Conservation (phyloP, 2,113 vertebrate species). For the Cephalopholis sonnerati region DNA sequence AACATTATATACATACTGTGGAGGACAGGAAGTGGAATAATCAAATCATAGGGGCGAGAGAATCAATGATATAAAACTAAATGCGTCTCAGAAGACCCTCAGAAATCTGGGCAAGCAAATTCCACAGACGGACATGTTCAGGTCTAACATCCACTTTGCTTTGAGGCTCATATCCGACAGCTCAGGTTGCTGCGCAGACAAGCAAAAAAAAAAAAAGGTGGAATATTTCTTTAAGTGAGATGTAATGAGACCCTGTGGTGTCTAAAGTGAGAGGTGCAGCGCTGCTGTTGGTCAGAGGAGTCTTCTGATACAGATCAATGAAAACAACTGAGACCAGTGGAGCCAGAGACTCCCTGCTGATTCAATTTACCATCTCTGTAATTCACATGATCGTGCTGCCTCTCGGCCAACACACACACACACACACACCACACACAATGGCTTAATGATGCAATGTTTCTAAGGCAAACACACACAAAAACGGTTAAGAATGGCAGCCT, state of each 20-base stretch:
- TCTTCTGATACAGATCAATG: slow-evolving; percentile 77
- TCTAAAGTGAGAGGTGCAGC: slow-evolving; percentile 45
- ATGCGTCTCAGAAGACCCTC: too few species aligned
- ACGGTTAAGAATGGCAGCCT: not conserved
- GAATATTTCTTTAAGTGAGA: slow-evolving; percentile 30
- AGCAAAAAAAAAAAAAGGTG: not conserved
- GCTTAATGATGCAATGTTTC: too few species aligned
- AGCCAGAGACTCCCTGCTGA: slow-evolving; percentile 79
- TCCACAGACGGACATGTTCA: not conserved
- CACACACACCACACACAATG: slow-evolving; percentile 29
- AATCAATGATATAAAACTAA: not conserved
- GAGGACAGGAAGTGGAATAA: not conserved
- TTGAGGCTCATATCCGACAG: not conserved
- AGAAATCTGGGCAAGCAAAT: not conserved
- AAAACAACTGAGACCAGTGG: slow-evolving; percentile 74
- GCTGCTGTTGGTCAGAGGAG: slow-evolving; percentile 31
- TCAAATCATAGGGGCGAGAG: not conserved
- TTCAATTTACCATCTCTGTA: slow-evolving; percentile 77
- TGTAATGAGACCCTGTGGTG: slow-evolving; percentile 28
- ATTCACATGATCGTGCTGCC: slow-evolving; percentile 59
- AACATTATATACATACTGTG: not conserved
- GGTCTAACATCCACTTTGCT: not conserved
- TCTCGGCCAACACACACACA: slow-evolving; percentile 9
- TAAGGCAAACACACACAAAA: slow-evolving; percentile 8
- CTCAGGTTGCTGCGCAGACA: not conserved